Evolutionary conservation across 2,888 invertebrate genomes (phyloP), one percentile per base, ranked within the genome.

Genomic region (Acheta domesticus): DNA sequence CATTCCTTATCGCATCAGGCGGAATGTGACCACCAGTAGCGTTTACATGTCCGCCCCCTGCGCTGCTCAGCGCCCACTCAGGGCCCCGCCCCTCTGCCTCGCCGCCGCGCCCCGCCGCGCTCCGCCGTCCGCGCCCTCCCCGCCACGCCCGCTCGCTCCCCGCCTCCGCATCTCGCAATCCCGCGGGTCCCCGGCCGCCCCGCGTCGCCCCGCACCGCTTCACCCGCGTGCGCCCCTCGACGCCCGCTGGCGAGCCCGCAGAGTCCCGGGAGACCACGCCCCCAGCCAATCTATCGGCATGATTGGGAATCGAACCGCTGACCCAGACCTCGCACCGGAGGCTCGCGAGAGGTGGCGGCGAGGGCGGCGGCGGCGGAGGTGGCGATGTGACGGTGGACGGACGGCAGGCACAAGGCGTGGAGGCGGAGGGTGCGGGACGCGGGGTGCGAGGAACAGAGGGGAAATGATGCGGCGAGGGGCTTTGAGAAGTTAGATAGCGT

Each of bases 241-340:
- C 62, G 62, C 62, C 62, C 14, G 62, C n/a, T 14, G n/a, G 3
- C 62, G 62, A n/a, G n/a, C n/a, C 16, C 62, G 62, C 62, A 14
- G 62, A 14, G 62, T 62, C 62, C 62, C 62, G 62, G 62, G 62
- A 62, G 62, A 62, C 16, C 62, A 62, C n/a, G n/a, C 62, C 62
- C 62, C n/a, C 62, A 62, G 62, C 62, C 62, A 62, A 62, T 62
- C 62, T 62, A 62, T 62, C 62, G 62, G 16, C 62, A 62, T 62
- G 62, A 62, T 62, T 62, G 62, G 62, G 62, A 62, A 62, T 62
- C 62, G 62, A 62, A 62, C 62, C 62, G 62, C 62, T 62, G 62
- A 62, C 62, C 62, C 62, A 62, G 62, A 62, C 16, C 62, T 19
- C 62, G 62, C 16, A 14, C 16, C 62, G 16, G n/a, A 62, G 62